Percentiles rank a stretch among this genome's conserved stretches.
phyloP scores from a whole-genome alignment of 2,113 vertebrate genomes.

The Lathamus discolor region DNA sequence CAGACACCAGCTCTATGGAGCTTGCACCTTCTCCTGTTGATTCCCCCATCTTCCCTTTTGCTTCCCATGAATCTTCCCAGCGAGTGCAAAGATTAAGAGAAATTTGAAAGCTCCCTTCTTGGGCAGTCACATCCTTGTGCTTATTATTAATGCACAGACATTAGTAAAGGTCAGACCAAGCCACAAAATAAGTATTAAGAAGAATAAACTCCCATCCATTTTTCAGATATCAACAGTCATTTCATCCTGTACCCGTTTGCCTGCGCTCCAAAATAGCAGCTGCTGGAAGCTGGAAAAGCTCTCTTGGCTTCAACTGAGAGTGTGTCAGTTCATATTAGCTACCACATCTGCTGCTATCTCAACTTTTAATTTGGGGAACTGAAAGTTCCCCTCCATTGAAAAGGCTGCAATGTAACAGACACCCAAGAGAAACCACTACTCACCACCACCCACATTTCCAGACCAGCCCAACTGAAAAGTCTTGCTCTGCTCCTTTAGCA shows the following conservation, averaged over 20 bases:
- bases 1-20: neutral
- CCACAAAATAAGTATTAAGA: neutral
- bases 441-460: neutral
- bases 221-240: neutral
- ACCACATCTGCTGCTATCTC: neutral
- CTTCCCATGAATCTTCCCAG: neutral
- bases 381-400: neutral
- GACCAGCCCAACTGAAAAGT: neutral
- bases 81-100: neutral
- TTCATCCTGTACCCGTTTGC: neutral
- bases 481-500: neutral
- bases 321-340: neutral
- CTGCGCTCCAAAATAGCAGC: neutral
- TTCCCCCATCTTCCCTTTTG: neutral
- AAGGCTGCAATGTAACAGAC: neutral
- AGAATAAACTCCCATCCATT: neutral
- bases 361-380: neutral
- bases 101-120: neutral
- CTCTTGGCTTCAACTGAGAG: neutral
- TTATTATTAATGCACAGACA: neutral
- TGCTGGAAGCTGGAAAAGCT: neutral
- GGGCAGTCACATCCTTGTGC: neutral
- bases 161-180: neutral
- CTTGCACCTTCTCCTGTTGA: neutral
- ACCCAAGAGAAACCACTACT: neutral